Conservation (phyloP, 1,140 invertebrate genomes). For the Coelopa frigida region DNA sequence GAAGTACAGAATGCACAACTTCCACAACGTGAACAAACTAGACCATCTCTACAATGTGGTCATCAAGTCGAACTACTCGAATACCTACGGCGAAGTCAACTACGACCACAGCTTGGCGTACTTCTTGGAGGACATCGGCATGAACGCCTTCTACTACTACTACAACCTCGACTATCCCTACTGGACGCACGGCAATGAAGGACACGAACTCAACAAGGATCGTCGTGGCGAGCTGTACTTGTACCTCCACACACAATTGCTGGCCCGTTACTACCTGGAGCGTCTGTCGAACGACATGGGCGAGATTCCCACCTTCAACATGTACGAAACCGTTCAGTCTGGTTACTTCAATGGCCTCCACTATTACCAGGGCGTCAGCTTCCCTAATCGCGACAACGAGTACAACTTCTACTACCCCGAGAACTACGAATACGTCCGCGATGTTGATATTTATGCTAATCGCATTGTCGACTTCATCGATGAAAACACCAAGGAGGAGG, state of each 20-base stretch:
- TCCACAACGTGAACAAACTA: slow-evolving; percentile 46
- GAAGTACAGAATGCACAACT: slow-evolving; percentile 51
- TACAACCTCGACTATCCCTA: slow-evolving; percentile 49
- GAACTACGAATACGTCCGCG: slow-evolving; percentile 46
- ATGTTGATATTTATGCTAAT: slow-evolving; percentile 48
- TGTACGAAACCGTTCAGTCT: slow-evolving; percentile 47
- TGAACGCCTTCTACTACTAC: slow-evolving; percentile 59
- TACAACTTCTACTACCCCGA: slow-evolving; percentile 47
- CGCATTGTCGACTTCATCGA: slow-evolving; percentile 60
- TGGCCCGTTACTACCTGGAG: slow-evolving; percentile 60
- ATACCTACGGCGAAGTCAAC: slow-evolving; percentile 45
- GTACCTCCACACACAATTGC: slow-evolving; percentile 54
- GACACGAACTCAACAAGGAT: slow-evolving; percentile 47
- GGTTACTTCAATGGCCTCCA: slow-evolving; percentile 56
- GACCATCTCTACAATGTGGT: slow-evolving; percentile 45
- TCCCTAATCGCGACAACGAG: slow-evolving; percentile 54
- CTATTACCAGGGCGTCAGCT: slow-evolving; percentile 54
- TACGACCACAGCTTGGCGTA: slow-evolving; percentile 53
- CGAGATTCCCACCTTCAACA: slow-evolving; percentile 55
- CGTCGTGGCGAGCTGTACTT: slow-evolving; percentile 56
- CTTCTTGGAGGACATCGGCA: slow-evolving; percentile 61
- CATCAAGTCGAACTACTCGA: slow-evolving; percentile 54
- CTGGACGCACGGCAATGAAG: slow-evolving; percentile 46
- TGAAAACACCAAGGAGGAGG: slow-evolving; percentile 46
- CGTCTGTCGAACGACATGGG: slow-evolving; percentile 55